These are phyloP conservation scores for Cyanistes caeruleus DNA, from an alignment of 2,113 vertebrate species.

Conservation along the genomic window DNA sequence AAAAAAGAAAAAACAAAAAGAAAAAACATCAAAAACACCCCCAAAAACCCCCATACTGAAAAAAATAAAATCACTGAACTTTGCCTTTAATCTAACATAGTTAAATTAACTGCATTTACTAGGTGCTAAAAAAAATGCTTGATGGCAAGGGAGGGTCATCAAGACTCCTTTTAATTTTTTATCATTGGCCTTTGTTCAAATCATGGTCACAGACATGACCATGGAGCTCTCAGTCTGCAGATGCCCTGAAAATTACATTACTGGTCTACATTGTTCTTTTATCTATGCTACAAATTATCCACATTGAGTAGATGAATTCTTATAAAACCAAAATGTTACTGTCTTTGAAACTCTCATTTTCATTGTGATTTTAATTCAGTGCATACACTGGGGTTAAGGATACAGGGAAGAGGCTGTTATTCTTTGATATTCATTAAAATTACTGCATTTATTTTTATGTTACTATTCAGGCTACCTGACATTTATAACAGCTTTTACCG, in stretches of 20 bases:
- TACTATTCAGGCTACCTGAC: background rate
- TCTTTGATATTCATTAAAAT: background rate
- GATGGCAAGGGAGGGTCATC: background rate
- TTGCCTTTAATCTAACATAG: background rate
- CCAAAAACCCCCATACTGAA: fast-evolving
- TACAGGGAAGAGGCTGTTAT: background rate
- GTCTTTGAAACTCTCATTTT: background rate
- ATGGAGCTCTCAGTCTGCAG: background rate
- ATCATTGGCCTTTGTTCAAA: background rate
- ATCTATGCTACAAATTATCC: background rate
- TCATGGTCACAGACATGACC: background rate
- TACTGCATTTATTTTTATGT: background rate
- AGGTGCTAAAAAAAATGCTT: background rate
- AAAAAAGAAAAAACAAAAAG: too few species aligned
- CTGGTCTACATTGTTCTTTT: background rate
- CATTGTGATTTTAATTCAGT: background rate
- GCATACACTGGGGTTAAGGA: background rate
- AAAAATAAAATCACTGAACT: background rate
- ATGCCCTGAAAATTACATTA: background rate
- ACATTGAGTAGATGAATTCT: background rate
- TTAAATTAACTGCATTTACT: background rate
- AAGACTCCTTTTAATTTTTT: background rate
- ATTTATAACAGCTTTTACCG: background rate
- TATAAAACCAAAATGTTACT: background rate
- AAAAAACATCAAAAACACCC: background rate